These are phyloP conservation scores for Thripadectes ignobilis DNA, from an alignment of 2,797 vertebrate species.

Conservation along the genomic window DNA sequence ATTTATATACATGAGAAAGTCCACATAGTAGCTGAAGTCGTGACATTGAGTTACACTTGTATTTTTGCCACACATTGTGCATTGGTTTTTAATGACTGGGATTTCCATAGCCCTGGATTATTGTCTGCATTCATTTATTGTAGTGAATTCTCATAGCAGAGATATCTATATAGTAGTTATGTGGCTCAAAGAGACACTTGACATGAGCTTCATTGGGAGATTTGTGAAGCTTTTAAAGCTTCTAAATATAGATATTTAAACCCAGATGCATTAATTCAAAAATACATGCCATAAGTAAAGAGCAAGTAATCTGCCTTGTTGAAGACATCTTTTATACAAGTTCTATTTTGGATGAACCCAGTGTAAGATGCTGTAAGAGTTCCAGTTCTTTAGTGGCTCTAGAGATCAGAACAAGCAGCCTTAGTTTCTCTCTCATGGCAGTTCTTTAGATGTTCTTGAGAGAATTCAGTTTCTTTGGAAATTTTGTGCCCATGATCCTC, in stretches of 20 bases:
- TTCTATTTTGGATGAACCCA: neutral
- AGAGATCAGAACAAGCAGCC: neutral
- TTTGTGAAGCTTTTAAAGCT: neutral
- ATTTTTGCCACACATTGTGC: rapidly evolving
- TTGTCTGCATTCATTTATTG: neutral
- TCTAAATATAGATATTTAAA: neutral
- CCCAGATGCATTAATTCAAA: neutral
- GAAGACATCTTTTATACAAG: neutral
- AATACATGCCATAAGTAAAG: neutral
- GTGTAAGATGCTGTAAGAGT: neutral
- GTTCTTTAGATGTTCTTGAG: neutral
- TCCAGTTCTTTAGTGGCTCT: neutral
- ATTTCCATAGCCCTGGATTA: neutral
- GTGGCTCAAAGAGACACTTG: neutral
- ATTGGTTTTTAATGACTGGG: neutral
- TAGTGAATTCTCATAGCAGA: neutral
- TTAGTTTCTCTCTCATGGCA: neutral
- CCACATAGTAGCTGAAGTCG: rapidly evolving
- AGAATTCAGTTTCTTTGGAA: neutral
- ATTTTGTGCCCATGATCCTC: neutral
- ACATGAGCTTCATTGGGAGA: neutral
- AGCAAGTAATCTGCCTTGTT: neutral
- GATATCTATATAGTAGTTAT: neutral
- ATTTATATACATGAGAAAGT: rapidly evolving
- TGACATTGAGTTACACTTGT: neutral